phyloP scores from a whole-genome alignment of 2,888 invertebrate species.

The Octodonta nipae region DNA sequence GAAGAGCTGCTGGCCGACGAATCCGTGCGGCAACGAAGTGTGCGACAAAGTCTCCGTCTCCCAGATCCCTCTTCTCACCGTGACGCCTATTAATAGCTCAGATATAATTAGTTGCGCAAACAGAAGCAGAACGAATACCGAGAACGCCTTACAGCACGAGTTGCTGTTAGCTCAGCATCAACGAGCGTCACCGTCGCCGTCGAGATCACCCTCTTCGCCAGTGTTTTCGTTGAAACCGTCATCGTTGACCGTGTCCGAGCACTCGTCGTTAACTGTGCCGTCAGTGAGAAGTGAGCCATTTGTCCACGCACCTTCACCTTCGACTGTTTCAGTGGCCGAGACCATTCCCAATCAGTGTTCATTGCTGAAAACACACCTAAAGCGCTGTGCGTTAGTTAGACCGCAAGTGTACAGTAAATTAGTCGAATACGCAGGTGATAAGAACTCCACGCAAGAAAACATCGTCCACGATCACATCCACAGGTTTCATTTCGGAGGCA shows the following conservation, averaged over 20 bases:
- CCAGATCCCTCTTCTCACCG: constrained; percentile 33
- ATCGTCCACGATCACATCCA: constrained; percentile 72
- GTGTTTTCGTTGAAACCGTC: too few relatives aligned
- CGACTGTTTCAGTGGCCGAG: too few relatives aligned
- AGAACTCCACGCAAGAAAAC: constrained; percentile 29
- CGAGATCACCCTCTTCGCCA: too few relatives aligned
- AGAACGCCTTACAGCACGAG: constrained; percentile 32
- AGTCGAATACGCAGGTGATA: constrained; percentile 27
- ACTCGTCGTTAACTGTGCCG: constrained; percentile 29
- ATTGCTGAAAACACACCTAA: constrained; percentile 28
- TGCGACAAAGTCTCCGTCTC: constrained; percentile 36
- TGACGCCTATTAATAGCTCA: constrained; percentile 35
- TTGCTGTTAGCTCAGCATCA: constrained; percentile 24
- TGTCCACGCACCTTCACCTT: too few relatives aligned
- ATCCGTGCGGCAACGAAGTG: constrained; percentile 39
- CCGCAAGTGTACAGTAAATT: constrained; percentile 31
- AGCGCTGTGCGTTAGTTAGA: constrained; percentile 32
- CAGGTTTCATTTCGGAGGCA: constrained; percentile 59
- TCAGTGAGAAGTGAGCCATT: too few relatives aligned
- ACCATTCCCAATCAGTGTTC: too few relatives aligned
- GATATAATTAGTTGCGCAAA: constrained; percentile 38
- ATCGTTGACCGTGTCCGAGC: constrained; percentile 28
- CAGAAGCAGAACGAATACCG: constrained; percentile 33
- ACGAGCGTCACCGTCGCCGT: too few relatives aligned
- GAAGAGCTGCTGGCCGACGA: constrained; percentile 31